phyloP scores from a whole-genome alignment of 2,113 vertebrate species.

The Nothobranchius furzeri region DNA sequence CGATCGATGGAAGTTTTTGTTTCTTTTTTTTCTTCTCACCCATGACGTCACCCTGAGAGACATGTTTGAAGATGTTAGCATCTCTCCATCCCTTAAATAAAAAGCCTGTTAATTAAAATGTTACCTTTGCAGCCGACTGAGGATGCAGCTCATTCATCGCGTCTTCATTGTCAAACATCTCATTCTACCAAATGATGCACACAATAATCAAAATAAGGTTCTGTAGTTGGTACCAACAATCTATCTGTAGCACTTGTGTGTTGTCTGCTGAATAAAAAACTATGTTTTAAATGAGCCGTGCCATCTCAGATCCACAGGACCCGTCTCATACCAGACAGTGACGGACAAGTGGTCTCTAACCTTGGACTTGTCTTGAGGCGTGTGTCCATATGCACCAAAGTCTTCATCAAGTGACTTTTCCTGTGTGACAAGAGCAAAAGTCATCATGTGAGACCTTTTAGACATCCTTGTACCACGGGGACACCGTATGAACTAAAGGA shows the following conservation, averaged over 20 bases:
- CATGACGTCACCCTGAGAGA: conserved; percentile 23
- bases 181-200: conserved; percentile 7
- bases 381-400: conserved; percentile 37
- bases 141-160: conserved; percentile 7
- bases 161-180: conserved; percentile 15
- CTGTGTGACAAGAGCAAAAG: conserved; percentile 7
- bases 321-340: no score
- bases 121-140: conserved; percentile 22
- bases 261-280: no score
- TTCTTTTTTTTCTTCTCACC: conserved; percentile 45
- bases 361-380: conserved; percentile 32
- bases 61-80: not conserved
- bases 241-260: no score
- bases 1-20: not conserved
- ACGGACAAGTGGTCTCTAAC: not conserved
- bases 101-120: not conserved
- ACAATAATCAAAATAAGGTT: no score
- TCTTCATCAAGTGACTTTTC: conserved; percentile 32
- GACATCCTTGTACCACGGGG: not conserved
- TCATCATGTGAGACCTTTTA: not conserved
- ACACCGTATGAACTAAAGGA: not conserved
- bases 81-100: no score
- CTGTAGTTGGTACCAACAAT: no score
- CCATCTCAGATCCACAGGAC: no score
- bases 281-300: no score